Evolutionary conservation across 2,113 vertebrate species (phyloP).

Genomic region (Trinectes maculatus): DNA sequence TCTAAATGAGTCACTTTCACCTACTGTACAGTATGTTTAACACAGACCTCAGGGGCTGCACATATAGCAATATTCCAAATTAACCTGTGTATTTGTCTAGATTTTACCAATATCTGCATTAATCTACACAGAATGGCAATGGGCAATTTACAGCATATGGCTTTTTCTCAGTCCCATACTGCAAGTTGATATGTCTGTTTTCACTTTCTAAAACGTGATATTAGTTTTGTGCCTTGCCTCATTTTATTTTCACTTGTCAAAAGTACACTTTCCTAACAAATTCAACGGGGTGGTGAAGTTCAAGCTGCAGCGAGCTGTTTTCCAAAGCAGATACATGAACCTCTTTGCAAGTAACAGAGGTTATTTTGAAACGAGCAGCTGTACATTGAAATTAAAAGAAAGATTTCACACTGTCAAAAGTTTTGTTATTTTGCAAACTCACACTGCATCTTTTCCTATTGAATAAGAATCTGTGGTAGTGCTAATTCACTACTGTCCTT

Average conservation of each 20-base stretch:
- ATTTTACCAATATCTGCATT: too few species aligned
- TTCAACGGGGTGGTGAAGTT: background rate
- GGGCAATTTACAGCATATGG: too few species aligned
- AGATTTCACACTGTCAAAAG: background rate
- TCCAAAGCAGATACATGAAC: background rate
- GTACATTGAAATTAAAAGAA: background rate
- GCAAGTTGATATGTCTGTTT: too few species aligned
- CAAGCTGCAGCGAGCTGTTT: conserved; percentile 17
- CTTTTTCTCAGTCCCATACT: too few species aligned
- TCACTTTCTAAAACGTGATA: conserved; percentile 2
- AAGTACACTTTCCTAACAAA: background rate
- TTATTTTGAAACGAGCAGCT: conserved; percentile 8
- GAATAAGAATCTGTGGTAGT: background rate
- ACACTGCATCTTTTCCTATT: background rate
- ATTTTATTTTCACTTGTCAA: conserved; percentile 1
- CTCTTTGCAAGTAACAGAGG: conserved; percentile 3
- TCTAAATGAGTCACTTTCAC: conserved; percentile 34
- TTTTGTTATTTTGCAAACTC: background rate
- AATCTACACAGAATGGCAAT: too few species aligned
- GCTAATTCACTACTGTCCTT: conserved; percentile 8
- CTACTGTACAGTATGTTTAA: conserved; percentile 40
- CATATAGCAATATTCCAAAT: conserved; percentile 42
- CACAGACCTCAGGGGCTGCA: conserved; percentile 3
- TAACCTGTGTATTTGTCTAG: conserved; percentile 32
- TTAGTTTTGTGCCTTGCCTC: conserved; percentile 6